Percentiles rank a stretch among this genome's conserved stretches.
Conservation (phyloP, 1,140 invertebrate species). For the Halictus rubicundus region DNA sequence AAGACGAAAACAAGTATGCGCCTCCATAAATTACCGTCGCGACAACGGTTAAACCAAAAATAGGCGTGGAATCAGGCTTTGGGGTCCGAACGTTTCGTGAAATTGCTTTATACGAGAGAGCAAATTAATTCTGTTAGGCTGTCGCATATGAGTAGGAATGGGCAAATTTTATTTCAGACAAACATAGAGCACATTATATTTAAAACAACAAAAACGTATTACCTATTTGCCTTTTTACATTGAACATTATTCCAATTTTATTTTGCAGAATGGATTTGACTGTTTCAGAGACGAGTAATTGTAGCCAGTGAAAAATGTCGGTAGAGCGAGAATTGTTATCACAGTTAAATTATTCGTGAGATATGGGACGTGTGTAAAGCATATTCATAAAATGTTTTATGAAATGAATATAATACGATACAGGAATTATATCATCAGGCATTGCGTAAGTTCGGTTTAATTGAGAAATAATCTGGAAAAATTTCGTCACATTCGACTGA, state of each 20-base stretch:
- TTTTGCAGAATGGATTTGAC: too few species aligned
- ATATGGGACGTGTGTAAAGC: background rate
- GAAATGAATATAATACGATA: background rate
- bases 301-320: too few species aligned
- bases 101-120: background rate
- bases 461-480: background rate
- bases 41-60: background rate
- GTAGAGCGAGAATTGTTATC: too few species aligned
- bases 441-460: slow-evolving; percentile 2
- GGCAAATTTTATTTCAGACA: too few species aligned
- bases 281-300: too few species aligned
- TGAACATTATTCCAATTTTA: too few species aligned
- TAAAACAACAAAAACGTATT: too few species aligned
- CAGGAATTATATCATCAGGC: background rate
- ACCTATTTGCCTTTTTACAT: too few species aligned
- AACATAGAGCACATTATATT: too few species aligned
- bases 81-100: background rate
- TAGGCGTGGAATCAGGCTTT: background rate
- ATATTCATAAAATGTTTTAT: background rate
- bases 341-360: background rate
- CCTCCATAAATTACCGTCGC: background rate
- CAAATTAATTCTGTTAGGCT: background rate
- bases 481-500: background rate
- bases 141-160: too few species aligned
- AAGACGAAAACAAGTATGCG: background rate